Evolutionary conservation across 2,888 invertebrate genomes (phyloP), one percentile per base, ranked within the genome.

Genomic region (Campaea margaritaria): DNA sequence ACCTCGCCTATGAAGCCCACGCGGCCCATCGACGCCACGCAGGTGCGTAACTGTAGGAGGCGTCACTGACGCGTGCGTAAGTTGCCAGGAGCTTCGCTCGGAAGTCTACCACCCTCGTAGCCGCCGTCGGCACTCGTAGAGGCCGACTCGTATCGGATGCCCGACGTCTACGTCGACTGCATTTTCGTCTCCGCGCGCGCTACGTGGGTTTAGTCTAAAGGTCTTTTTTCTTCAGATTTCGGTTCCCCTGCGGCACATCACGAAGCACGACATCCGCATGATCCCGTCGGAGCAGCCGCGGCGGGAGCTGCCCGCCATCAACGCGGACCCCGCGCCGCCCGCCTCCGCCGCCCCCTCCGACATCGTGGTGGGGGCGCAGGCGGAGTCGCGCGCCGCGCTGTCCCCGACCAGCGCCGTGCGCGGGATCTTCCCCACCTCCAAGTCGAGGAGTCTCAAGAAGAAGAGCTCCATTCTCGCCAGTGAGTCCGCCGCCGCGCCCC

Each of bases 401-500:
- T 94, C 93, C 0, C 93, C 94, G 79, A 47, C 91, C 62, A 89
- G 93, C 45, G 90, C 92, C 28, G 93, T 93, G 1, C 79, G 94
- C n/a, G 93, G 93, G 15, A 93, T 94, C 66, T 93, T 94, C 73
- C 93, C 93, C 27, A 85, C 93, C 0, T 91, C 92, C 61, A 95
- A 95, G 77, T 93, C 93, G 0, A 85, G 94, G 63, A 94, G 94
- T n/a, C 83, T 94, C 41, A 95, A 96, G 77, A 96, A 96, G 87
- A 96, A 95, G 77, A 96, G 96, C 78, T 95, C 95, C 21, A 92
- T 96, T 34, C 87, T 96, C 34, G 95, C 96, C 39, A 96, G 96
- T 96, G 78, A 94, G 95, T 93, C 9, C 7, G 11, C 13, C 31
- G 4, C 5, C 9, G 11, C 34, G 10, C 2, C 34, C 10, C 5